Percentiles rank a stretch among this genome's conserved stretches.
Evolutionary conservation across 1,140 invertebrate species (phyloP).

Genomic region (Sesamia nonagrioides): DNA sequence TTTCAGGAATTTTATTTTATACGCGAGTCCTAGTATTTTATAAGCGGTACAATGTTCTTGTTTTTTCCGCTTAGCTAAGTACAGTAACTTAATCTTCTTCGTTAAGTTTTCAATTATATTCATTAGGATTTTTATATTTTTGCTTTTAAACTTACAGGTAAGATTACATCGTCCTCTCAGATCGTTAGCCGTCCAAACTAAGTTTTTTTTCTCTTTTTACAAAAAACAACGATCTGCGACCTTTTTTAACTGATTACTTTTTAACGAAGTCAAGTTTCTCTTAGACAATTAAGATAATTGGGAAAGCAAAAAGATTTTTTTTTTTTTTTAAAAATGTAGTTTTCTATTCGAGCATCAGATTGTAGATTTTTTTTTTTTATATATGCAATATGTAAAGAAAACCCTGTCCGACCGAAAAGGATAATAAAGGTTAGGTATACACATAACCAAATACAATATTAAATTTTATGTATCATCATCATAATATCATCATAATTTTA

Average conservation of each 20-base stretch:
- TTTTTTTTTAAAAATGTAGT: not conserved
- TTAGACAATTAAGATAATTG: not conserved
- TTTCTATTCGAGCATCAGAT: not conserved
- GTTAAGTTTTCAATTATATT: not conserved
- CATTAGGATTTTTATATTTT: not conserved
- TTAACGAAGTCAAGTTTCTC: not conserved
- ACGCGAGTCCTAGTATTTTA: no score
- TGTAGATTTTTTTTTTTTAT: no score
- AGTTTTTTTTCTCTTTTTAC: not conserved
- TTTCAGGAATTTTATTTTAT: no score
- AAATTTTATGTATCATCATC: no score
- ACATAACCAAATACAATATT: no score
- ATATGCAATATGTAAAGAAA: no score
- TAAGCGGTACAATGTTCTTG: not conserved
- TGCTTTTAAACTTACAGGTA: not conserved
- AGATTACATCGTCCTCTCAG: not conserved
- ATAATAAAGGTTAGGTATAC: no score
- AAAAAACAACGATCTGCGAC: not conserved
- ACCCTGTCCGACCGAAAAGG: no score
- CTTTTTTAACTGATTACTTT: constrained; percentile 3
- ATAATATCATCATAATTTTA: no score
- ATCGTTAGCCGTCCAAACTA: not conserved
- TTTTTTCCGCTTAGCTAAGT: not conserved
- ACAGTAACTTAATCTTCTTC: not conserved
- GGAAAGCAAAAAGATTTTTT: not conserved